Conservation (phyloP, 2,113 vertebrate species). For the Fregetta grallaria region DNA sequence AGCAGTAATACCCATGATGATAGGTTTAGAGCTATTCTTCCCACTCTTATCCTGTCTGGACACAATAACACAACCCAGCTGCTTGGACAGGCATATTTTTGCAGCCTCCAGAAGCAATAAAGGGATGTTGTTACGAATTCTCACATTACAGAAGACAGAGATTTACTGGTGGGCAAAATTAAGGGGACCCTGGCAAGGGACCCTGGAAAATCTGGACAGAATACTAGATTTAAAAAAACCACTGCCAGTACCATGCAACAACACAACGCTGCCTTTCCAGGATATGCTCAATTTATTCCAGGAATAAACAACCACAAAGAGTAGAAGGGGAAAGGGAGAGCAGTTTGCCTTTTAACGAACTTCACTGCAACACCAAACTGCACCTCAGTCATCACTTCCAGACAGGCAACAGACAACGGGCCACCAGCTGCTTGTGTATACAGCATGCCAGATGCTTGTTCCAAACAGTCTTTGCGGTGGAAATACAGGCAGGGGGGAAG, state of each 20-base stretch:
- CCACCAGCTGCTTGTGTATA: background rate
- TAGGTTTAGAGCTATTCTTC: background rate
- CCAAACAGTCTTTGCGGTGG: background rate
- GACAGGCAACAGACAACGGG: background rate
- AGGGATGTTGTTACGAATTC: background rate
- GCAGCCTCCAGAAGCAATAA: background rate
- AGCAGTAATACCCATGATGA: background rate
- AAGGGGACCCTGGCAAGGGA: background rate
- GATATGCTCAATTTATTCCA: background rate
- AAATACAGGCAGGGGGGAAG: background rate
- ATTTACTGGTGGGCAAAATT: background rate
- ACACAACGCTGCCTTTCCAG: background rate
- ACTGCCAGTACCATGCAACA: background rate
- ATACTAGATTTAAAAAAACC: background rate
- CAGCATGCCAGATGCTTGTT: background rate
- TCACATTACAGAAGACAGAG: background rate
- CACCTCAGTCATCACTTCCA: background rate
- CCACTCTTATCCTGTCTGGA: background rate
- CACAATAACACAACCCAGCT: background rate
- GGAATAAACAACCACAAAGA: background rate
- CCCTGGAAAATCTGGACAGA: background rate
- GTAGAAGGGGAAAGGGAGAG: background rate
- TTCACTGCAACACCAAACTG: background rate
- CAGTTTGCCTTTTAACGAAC: background rate
- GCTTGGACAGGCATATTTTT: background rate